Conservation (phyloP, 2,113 vertebrate species). For the Polyodon spathula region DNA sequence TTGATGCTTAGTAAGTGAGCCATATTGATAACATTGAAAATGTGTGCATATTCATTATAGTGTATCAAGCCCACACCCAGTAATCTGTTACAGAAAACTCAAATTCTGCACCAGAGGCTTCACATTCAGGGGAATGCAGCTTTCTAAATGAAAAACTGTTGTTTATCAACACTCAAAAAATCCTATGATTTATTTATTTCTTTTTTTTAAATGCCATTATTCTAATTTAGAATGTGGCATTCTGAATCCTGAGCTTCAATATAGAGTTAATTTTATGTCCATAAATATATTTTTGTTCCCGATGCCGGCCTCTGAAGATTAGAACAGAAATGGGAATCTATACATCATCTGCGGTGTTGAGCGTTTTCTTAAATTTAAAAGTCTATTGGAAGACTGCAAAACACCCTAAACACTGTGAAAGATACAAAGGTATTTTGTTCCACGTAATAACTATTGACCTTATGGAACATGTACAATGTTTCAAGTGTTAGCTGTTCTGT, state of each 20-base stretch:
- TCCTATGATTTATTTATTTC: conserved; percentile 30
- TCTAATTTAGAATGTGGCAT: conserved; percentile 25
- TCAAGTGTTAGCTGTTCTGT: conserved; percentile 68
- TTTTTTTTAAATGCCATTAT: conserved; percentile 34
- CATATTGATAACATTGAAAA: too few species aligned
- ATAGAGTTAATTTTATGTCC: conserved; percentile 31
- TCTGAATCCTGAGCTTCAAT: conserved; percentile 18
- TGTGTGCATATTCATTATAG: too few species aligned
- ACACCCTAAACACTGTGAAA: conserved; percentile 69
- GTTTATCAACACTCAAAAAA: conserved; percentile 26
- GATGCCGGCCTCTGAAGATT: not conserved
- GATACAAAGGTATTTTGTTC: conserved; percentile 73
- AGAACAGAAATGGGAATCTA: not conserved
- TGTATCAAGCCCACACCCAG: too few species aligned
- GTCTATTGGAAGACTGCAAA: not conserved
- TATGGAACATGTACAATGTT: conserved; percentile 68
- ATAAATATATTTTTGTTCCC: conserved; percentile 14
- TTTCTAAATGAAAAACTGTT: conserved; percentile 21
- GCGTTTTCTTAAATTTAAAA: conserved; percentile 3
- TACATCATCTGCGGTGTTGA: not conserved
- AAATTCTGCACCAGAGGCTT: not conserved
- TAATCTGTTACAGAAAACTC: too few species aligned
- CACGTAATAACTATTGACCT: conserved; percentile 79
- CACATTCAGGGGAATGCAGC: not conserved
- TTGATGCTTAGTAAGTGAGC: too few species aligned